Percentiles rank a stretch among this genome's conserved stretches.
These are phyloP conservation scores for Drosophila aff. DNA, from an alignment of 1,140 invertebrate genomes.

Conservation along the genomic window DNA sequence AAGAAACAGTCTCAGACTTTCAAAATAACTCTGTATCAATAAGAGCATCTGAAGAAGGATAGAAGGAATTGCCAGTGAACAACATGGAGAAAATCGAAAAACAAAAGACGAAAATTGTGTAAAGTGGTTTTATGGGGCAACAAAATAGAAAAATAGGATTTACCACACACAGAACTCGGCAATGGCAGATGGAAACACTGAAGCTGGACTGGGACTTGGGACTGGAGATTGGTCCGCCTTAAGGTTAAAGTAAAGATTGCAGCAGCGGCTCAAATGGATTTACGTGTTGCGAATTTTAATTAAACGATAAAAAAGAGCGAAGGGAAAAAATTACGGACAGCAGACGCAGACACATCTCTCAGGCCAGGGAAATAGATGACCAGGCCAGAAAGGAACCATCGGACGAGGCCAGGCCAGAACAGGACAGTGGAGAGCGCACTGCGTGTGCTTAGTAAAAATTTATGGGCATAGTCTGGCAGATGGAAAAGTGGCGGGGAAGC, in stretches of 20 bases:
- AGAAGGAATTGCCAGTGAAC: slow-evolving; percentile 39
- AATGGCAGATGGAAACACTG: slow-evolving; percentile 20
- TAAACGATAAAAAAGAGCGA: slow-evolving; percentile 75
- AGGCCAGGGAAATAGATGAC: slow-evolving; percentile 46
- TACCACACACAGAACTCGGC: slow-evolving; percentile 63
- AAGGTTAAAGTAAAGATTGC: slow-evolving; percentile 84
- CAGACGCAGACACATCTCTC: slow-evolving; percentile 62
- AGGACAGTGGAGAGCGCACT: slow-evolving; percentile 66
- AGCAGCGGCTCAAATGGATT: slow-evolving; percentile 83
- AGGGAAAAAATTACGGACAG: slow-evolving; percentile 50
- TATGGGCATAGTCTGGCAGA: slow-evolving; percentile 55
- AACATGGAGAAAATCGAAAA: slow-evolving; percentile 76
- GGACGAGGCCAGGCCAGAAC: background rate
- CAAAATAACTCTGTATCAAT: background rate
- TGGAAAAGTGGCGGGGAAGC: slow-evolving; percentile 12
- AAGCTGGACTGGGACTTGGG: slow-evolving; percentile 33
- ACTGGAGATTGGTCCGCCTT: slow-evolving; percentile 61
- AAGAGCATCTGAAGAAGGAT: slow-evolving; percentile 8
- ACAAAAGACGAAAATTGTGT: slow-evolving; percentile 84
- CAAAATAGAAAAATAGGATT: slow-evolving; percentile 83
- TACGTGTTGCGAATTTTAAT: slow-evolving; percentile 84
- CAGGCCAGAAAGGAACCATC: slow-evolving; percentile 16
- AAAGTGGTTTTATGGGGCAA: slow-evolving; percentile 83
- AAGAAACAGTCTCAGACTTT: background rate
- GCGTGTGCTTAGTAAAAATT: slow-evolving; percentile 81